A percentile compares a stretch with the other conserved stretches of the same genome.
phyloP scores from a whole-genome alignment of 2,888 invertebrate genomes.

The Tetheella fluctuosa region DNA sequence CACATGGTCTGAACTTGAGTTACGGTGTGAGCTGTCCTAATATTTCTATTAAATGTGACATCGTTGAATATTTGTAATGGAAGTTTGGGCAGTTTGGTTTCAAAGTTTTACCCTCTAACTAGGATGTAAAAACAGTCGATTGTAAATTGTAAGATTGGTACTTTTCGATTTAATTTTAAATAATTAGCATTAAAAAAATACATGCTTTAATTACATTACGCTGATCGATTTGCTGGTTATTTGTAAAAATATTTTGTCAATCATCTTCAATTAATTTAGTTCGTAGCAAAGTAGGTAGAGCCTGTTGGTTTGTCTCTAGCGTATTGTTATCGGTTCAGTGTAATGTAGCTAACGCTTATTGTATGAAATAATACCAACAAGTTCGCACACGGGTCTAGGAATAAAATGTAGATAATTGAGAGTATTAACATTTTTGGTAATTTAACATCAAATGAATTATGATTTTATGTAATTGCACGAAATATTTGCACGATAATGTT shows the following conservation, averaged over 20 bases:
- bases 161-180: slow-evolving; percentile 22
- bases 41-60: slow-evolving; percentile 97
- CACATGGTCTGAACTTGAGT: slow-evolving; percentile 87
- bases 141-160: slow-evolving; percentile 22
- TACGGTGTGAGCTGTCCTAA: slow-evolving; percentile 96
- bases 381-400: slow-evolving; percentile 64
- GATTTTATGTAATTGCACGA: slow-evolving; percentile 26
- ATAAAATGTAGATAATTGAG: slow-evolving; percentile 25
- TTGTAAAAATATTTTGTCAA: no score
- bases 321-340: neutral
- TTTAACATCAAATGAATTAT: slow-evolving; percentile 51
- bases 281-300: no score
- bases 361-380: slow-evolving; percentile 37
- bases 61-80: slow-evolving; percentile 94
- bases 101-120: slow-evolving; percentile 9
- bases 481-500: slow-evolving; percentile 21
- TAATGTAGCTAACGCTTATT: slow-evolving; percentile 76
- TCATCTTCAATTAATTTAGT: no score
- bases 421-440: slow-evolving; percentile 27
- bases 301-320: no score
- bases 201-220: neutral
- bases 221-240: neutral
- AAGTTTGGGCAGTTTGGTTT: neutral
- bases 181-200: slow-evolving; percentile 19
- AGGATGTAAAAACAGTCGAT: slow-evolving; percentile 19